A percentile compares a stretch with the other conserved stretches of the same genome.
Evolutionary conservation across 2,888 invertebrate genomes (phyloP).

Genomic region (Drosophila kokeensis): DNA sequence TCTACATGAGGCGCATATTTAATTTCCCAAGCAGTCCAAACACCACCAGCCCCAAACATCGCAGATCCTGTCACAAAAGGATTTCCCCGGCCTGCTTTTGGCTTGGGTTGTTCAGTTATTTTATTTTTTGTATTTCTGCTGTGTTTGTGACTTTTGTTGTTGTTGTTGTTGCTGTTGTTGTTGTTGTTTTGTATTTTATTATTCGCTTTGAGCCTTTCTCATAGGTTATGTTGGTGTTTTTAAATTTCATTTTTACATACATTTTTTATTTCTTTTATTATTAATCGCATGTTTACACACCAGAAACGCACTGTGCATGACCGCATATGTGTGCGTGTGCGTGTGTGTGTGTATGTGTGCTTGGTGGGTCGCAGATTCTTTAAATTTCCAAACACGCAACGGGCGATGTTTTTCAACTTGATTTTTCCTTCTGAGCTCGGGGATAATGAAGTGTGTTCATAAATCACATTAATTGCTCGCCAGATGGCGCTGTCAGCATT

Average conservation of each 20-base stretch:
- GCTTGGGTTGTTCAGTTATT: constrained; percentile 51
- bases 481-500: constrained; percentile 65
- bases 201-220: constrained; percentile 56
- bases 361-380: constrained; percentile 49
- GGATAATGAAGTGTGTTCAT: constrained; percentile 71
- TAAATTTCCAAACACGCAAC: constrained; percentile 67
- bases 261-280: constrained; percentile 76
- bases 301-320: constrained; percentile 57
- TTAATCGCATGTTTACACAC: constrained; percentile 76
- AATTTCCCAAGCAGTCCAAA: constrained; percentile 53
- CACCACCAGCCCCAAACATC: constrained; percentile 18
- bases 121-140: constrained; percentile 31
- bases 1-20: constrained; percentile 79
- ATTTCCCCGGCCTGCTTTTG: constrained; percentile 51
- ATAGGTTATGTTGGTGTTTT: constrained; percentile 46
- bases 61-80: constrained; percentile 69
- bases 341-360: constrained; percentile 8
- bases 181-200: constrained; percentile 30
- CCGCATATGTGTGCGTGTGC: constrained; percentile 13
- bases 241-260: constrained; percentile 74
- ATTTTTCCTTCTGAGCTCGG: constrained; percentile 19
- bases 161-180: constrained; percentile 8
- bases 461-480: constrained; percentile 77
- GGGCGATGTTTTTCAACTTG: constrained; percentile 19
- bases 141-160: constrained; percentile 5